Percentiles rank a stretch among this genome's conserved stretches.
phyloP scores from a whole-genome alignment of 2,113 vertebrate species.

The Rostratula benghalensis region DNA sequence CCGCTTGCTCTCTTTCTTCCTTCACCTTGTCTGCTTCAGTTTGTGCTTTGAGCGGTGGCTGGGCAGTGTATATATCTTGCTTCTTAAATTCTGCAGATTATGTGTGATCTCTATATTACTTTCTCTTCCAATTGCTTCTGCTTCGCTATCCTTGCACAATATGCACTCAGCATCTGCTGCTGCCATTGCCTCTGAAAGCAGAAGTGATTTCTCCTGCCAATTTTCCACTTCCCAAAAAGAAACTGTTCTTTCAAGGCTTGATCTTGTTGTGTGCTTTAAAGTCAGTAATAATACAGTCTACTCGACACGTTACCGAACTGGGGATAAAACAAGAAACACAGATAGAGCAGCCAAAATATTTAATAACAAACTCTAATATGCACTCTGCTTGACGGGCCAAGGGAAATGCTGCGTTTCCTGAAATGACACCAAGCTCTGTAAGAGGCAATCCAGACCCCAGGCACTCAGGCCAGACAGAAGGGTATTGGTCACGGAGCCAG shows the following conservation, averaged over 20 bases:
- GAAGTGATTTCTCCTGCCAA: constrained; percentile 63
- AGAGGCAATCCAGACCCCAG: background rate
- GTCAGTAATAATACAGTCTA: background rate
- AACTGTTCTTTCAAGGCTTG: constrained; percentile 30
- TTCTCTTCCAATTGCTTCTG: constrained; percentile 56
- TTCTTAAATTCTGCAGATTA: constrained; percentile 51
- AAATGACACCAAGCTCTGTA: background rate
- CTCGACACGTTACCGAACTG: background rate
- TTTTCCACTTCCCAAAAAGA: constrained; percentile 42
- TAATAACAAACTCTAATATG: background rate
- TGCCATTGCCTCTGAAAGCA: constrained; percentile 49
- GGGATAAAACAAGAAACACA: background rate
- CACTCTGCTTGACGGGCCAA: background rate
- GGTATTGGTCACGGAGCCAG: background rate
- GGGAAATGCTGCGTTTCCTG: background rate
- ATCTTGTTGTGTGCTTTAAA: constrained; percentile 49
- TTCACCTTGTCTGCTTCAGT: constrained; percentile 49
- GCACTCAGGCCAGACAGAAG: background rate
- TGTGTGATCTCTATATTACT: constrained; percentile 55
- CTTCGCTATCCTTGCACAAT: constrained; percentile 1
- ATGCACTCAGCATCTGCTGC: constrained; percentile 47
- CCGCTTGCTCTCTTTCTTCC: background rate
- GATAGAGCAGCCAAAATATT: constrained; percentile 10
- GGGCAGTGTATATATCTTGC: background rate
- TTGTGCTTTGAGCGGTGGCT: constrained; percentile 21